Base-by-base conservation (phyloP, 2,113 vertebrate genomes). In the Sinocyclocheilus rhinocerous region DNA sequence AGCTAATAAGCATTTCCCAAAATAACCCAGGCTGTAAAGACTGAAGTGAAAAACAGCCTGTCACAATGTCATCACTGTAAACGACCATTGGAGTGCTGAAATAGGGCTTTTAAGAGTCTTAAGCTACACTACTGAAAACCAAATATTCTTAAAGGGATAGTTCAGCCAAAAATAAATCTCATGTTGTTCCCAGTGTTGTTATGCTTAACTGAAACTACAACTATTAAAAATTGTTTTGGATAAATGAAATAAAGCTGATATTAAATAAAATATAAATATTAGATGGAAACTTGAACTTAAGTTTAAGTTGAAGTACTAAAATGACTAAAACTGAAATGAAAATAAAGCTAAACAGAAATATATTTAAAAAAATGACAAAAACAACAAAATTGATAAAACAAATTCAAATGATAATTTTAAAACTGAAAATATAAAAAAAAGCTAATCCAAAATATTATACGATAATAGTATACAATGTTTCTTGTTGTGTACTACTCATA, bases 1-100 rank as follows among this genome's bases (percentile, higher is more conserved):
- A 89, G 89, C 92, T 94, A 94, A 94, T 95, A 91, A 93, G 90
- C 91, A 90, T 91, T 89, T 88, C 86, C 85, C 55, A 82, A 84
- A 87, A 86, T 65, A 86, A 89, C 87, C 67, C 77, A 80, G 84
- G 69, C 70, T 72, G 85, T 73, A 85, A 86, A 88, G 85, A 73
- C 82, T 84, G 84, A 91, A 93, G 91, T 90, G 92, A 93, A 92
- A 91, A 92, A 89, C 90, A 89, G 69, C 85, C 88, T 84, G 88
- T 87, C 81, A 59, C 83, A 89, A 63, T n/a, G 33, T 57, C 79
- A 81, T 50, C 50, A 52, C 24, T 26, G 45, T 86, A 70, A 86
- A 81, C 50, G 36, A 57, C 70, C 57, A 20, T 2, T 45, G 33
- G 3, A 7, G 8, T 20, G 8, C 33, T 63, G 75, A 78, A 78